These are phyloP conservation scores for Gadus macrocephalus DNA, from an alignment of 2,113 vertebrate genomes.

Conservation along the genomic window DNA sequence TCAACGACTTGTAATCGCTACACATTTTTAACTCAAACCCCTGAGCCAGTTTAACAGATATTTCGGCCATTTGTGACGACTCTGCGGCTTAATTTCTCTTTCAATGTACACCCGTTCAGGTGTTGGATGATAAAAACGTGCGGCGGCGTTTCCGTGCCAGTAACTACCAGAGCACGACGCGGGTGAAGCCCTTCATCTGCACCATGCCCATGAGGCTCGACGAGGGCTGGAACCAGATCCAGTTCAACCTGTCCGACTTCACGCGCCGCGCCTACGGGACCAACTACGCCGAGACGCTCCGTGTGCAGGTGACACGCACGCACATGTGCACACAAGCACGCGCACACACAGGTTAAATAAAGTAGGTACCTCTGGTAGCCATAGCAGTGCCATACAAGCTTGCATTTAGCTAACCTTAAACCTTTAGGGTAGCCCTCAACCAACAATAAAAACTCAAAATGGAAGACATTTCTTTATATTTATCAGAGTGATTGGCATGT, in stretches of 20 bases:
- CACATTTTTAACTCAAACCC: too few species aligned
- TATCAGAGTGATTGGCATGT: too few species aligned
- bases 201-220: constrained; percentile 98
- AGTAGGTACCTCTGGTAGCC: too few species aligned
- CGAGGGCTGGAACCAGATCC: constrained; percentile 97
- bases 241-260: constrained; percentile 95
- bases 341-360: too few species aligned
- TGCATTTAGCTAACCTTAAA: too few species aligned
- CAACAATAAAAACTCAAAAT: too few species aligned
- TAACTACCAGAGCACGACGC: constrained; percentile 94
- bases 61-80: too few species aligned
- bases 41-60: too few species aligned
- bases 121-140: constrained; percentile 96
- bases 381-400: too few species aligned
- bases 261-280: constrained; percentile 92
- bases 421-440: too few species aligned
- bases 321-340: background rate
- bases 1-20: too few species aligned
- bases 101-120: constrained; percentile 62
- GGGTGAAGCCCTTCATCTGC: constrained; percentile 97
- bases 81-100: background rate
- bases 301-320: constrained; percentile 81
- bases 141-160: constrained; percentile 90
- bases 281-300: constrained; percentile 92
- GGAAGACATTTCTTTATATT: too few species aligned